Conservation (phyloP, 2,888 invertebrate genomes). For the Patella caerulea region DNA sequence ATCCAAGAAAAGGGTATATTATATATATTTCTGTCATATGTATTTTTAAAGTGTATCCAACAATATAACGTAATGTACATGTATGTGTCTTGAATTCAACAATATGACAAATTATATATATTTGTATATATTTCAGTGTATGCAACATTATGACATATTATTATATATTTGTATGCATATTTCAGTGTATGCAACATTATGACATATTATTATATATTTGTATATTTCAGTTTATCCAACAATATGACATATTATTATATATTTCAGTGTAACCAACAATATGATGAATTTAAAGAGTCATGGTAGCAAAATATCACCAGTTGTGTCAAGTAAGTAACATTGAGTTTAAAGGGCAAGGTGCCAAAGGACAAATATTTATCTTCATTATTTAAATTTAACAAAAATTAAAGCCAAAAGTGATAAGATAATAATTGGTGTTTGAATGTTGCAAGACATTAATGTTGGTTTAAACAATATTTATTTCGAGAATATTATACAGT, state of each 20-base stretch:
- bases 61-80: background rate
- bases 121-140: too few relatives aligned
- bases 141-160: background rate
- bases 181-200: conserved; percentile 1
- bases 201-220: background rate
- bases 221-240: background rate
- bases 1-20: background rate
- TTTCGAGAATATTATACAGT: too few relatives aligned
- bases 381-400: too few relatives aligned
- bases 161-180: background rate
- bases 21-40: background rate
- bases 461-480: too few relatives aligned
- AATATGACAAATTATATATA: too few relatives aligned
- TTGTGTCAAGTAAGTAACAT: conserved; percentile 28
- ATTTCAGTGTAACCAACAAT: background rate
- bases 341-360: too few relatives aligned
- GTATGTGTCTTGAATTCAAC: too few relatives aligned
- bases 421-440: too few relatives aligned
- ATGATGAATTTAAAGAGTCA: conserved; percentile 14
- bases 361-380: too few relatives aligned
- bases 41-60: background rate
- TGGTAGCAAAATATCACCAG: conserved; percentile 26
- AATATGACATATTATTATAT: background rate
- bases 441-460: too few relatives aligned
- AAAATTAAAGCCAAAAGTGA: too few relatives aligned